Base-by-base conservation (phyloP, 1,140 invertebrate genomes). In the Oryctes rhinoceros region DNA sequence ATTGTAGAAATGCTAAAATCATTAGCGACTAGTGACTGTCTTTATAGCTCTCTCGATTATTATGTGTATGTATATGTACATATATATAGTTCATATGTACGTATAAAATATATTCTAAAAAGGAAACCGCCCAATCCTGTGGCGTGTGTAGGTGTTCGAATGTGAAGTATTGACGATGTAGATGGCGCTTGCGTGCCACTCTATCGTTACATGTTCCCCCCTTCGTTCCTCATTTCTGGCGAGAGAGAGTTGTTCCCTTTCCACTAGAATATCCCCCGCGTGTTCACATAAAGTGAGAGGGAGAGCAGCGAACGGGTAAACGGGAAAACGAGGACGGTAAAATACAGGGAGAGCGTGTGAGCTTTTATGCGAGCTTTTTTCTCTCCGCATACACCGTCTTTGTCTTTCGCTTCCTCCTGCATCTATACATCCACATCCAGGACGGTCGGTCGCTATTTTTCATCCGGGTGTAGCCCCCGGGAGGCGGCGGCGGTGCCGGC, bases 141-240 rank as follows among this genome's bases (percentile, higher is more conserved):
- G 81, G 75, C 59, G 71, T 80, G 80, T 77, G 82, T 85, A 85
- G 85, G 85, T 86, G 84, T 86, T 86, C 85, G 83, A 86, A 86
- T 84, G 85, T 86, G 85, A 84, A 86, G 85, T 86, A 86, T 86
- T 86, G 85, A 86, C 81, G 84, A 81, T 81, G 78, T 77, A 76
- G 59, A 85, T 79, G 81, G 85, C 85, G 85, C 85, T 79, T 86
- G 85, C 85, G 85, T 85, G 81, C 47, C 81, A 77, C 81, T 82
- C 81, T 71, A 71, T 71, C 65, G 65, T 71, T 71, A 71, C 65
- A 71, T 71, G 65, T 71, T 71, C 65, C 82, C 80, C 79, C 76
- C 76, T 67, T 77, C 74, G 79, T 75, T 79, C 67, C 79, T 77
- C 48, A 47, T 76, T 76, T 76, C 75, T 15, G 5, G 15, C 78